Conservation (phyloP, 2,888 invertebrate genomes). For the Prosopocoilus inquinatus region DNA sequence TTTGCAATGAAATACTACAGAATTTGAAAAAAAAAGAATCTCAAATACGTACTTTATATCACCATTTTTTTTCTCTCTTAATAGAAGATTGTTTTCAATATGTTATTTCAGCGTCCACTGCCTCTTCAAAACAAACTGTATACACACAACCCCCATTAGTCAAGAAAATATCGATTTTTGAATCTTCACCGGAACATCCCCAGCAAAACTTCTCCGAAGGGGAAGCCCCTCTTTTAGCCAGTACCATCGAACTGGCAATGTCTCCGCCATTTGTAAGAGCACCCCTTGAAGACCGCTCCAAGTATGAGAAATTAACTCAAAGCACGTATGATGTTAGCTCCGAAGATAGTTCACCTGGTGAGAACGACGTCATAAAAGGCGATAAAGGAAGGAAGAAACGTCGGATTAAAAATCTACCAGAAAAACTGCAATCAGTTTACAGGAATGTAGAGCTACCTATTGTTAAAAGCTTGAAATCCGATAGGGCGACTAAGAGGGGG, state of each 20-base stretch:
- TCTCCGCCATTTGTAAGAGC: conserved; percentile 60
- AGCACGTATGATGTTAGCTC: conserved; percentile 56
- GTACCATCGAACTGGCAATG: conserved; percentile 37
- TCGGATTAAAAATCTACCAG: conserved; percentile 53
- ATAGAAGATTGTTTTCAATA: neutral
- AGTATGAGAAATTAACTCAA: conserved; percentile 72
- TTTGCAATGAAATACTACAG: neutral
- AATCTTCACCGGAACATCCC: conserved; percentile 30
- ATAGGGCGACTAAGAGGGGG: conserved; percentile 28
- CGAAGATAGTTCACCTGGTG: conserved; percentile 54
- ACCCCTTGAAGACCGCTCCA: conserved; percentile 69
- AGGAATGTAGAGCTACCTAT: conserved; percentile 53
- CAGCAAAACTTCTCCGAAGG: conserved; percentile 42
- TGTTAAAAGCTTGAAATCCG: conserved; percentile 54
- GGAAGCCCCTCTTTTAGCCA: conserved; percentile 48
- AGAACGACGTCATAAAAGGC: conserved; percentile 45
- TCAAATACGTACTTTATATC: conserved; percentile 1
- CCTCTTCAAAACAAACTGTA: conserved; percentile 10
- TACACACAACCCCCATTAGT: conserved; percentile 10
- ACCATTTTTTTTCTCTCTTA: neutral
- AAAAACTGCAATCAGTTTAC: conserved; percentile 56
- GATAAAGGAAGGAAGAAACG: conserved; percentile 44
- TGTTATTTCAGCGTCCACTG: conserved; percentile 22
- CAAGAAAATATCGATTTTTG: conserved; percentile 19
- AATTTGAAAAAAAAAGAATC: neutral